These are phyloP conservation scores for Camptogramma bilineatum DNA, from an alignment of 2,888 invertebrate species.

Conservation along the genomic window DNA sequence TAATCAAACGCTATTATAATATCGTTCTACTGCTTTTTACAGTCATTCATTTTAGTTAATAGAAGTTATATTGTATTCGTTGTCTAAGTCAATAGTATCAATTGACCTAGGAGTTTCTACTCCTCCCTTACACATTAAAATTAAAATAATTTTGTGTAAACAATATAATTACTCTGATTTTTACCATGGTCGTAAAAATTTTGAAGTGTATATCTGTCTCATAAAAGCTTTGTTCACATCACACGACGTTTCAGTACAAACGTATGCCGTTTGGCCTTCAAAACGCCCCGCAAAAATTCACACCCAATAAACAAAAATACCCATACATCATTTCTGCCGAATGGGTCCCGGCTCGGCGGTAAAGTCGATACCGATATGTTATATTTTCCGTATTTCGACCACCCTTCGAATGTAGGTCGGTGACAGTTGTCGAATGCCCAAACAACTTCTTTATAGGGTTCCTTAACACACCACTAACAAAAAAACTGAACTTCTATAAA, in stretches of 20 bases:
- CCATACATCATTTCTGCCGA: conserved; percentile 17
- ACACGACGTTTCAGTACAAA: neutral
- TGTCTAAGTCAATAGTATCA: too few species aligned
- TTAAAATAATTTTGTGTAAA: too few species aligned
- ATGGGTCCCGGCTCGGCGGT: conserved; percentile 13
- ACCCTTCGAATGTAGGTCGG: conserved; percentile 28
- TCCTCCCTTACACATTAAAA: too few species aligned
- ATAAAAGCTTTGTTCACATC: neutral
- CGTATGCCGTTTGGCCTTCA: neutral
- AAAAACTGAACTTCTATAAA: neutral
- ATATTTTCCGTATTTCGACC: conserved; percentile 28
- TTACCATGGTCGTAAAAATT: too few species aligned
- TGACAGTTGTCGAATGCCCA: conserved; percentile 30
- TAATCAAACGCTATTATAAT: neutral
- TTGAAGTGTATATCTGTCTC: too few species aligned
- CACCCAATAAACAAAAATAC: conserved; percentile 17
- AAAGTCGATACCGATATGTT: conserved; percentile 31
- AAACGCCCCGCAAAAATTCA: neutral
- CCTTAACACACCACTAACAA: neutral
- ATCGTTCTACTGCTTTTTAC: too few species aligned
- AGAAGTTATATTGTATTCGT: too few species aligned
- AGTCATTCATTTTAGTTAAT: too few species aligned
- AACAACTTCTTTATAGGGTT: conserved; percentile 30
- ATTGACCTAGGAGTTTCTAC: too few species aligned
- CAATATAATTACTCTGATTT: too few species aligned